Evolutionary conservation across 2,888 invertebrate species (phyloP), one percentile per base, ranked within the genome.

Genomic region (Lutraria lutraria): DNA sequence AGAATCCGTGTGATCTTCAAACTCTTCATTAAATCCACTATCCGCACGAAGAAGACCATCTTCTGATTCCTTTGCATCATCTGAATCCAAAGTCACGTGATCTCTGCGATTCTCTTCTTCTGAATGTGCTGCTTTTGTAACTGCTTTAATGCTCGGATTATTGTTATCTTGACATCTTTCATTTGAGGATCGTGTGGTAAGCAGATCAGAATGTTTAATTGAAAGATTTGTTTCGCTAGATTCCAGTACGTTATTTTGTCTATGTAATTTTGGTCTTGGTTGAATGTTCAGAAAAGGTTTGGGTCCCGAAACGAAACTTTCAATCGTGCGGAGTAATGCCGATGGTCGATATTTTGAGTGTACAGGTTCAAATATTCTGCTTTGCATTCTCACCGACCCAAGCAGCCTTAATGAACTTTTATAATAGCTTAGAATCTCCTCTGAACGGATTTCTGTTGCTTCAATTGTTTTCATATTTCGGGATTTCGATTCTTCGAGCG

Each of bases 331-430:
- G 21, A 63, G 43, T 25, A 85, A 56, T 12, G 85, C 54, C 10
- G 54, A 56, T 8, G 54, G 85, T 85, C 79, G 63, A 68, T 81
- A 86, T 82, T 86, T 68, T 13, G 81, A 63, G 8, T 81, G 56
- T 29, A 54, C 19, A 0, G 86, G 81, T 29, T 86, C 81, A 29
- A 86, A 85, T 79, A 85, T 85, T 54, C 85, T 76, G 56, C 56
- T 85, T 54, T 79, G 85, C 85, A 85, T 85, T 53, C 85, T 25
- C 21, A 79, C 19, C 19, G 85, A 85, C 4, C 85, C 85, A 3
- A 85, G 85, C 16, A 85, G 25, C 21, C 76, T 79, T 0, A 85
- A 56, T 13, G 85, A 85, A 34, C 76, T 76, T 29, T 85, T 85
- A 54, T 79, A 85, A 19, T 29, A 56, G 19, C 79, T 56, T 16